phyloP scores from a whole-genome alignment of 2,797 vertebrate genomes.

The Stomatorhinus walkeri region DNA sequence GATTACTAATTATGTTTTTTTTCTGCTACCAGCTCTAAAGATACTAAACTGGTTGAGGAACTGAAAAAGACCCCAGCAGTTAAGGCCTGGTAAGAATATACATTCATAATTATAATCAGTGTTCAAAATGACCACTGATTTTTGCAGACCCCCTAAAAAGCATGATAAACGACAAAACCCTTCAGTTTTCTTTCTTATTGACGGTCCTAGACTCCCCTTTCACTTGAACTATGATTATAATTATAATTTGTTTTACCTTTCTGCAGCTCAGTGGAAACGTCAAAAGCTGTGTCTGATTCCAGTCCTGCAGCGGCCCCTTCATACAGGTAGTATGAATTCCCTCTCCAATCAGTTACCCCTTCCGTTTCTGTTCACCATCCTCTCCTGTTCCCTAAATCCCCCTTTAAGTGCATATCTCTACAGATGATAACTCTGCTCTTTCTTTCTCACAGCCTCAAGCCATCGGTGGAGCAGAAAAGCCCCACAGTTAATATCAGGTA shows the following conservation, averaged over 20 bases:
- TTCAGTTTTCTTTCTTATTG: not conserved
- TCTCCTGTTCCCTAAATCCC: not conserved
- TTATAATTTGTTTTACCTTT: not conserved
- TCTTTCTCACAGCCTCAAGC: not conserved
- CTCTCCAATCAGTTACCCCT: not conserved
- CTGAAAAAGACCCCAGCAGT: not conserved
- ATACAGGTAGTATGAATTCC: not conserved
- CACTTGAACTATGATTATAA: not conserved
- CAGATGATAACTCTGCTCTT: not conserved
- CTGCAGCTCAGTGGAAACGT: not conserved
- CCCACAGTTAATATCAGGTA: no score
- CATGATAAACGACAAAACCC: not conserved
- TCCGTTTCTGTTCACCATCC: not conserved
- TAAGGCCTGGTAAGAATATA: not conserved
- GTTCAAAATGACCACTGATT: not conserved
- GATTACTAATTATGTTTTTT: not conserved
- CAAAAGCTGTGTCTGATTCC: not conserved
- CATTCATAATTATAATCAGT: not conserved
- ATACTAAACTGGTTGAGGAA: not conserved
- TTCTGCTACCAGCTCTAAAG: not conserved
- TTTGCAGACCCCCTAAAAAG: not conserved
- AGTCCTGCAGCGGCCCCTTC: not conserved
- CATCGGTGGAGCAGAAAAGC: no score
- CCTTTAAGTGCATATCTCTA: not conserved
- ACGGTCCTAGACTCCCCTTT: not conserved